phyloP scores from a whole-genome alignment of 2,113 vertebrate species.

The Rhinogobius similis region DNA sequence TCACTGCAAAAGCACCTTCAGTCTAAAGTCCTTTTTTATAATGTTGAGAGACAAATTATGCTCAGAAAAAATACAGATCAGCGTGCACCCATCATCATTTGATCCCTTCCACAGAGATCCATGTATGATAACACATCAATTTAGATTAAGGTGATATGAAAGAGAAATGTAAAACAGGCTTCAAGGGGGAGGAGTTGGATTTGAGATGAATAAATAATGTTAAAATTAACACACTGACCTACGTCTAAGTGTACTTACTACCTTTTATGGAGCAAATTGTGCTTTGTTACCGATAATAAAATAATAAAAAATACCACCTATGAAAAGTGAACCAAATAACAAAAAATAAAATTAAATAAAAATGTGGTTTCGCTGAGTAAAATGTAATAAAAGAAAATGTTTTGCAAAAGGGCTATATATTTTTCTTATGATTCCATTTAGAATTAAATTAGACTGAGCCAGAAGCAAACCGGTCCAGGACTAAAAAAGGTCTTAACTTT shows the following conservation, averaged over 20 bases:
- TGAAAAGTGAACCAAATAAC: not conserved
- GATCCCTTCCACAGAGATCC: slow-evolving; percentile 67
- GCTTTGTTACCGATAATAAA: slow-evolving; percentile 31
- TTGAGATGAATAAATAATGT: slow-evolving; percentile 61
- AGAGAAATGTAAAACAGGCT: slow-evolving; percentile 67
- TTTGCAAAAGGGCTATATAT: no score
- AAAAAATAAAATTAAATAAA: not conserved
- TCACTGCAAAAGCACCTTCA: slow-evolving; percentile 69
- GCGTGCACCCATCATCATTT: slow-evolving; percentile 53
- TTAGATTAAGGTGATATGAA: slow-evolving; percentile 74
- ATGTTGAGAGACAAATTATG: slow-evolving; percentile 64
- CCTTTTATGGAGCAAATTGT: not conserved
- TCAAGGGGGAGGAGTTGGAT: slow-evolving; percentile 56
- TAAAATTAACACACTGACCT: slow-evolving; percentile 61
- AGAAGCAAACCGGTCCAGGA: no score
- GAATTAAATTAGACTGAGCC: no score
- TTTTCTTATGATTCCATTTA: no score
- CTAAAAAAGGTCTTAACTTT: no score
- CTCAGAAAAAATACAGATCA: slow-evolving; percentile 67
- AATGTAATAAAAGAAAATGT: not conserved
- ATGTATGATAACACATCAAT: slow-evolving; percentile 69
- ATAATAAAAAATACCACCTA: not conserved
- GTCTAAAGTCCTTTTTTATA: slow-evolving; percentile 62
- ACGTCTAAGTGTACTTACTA: slow-evolving; percentile 25
- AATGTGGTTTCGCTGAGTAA: not conserved